Conservation (phyloP, 1,140 invertebrate genomes). For the Papilio dardanus region DNA sequence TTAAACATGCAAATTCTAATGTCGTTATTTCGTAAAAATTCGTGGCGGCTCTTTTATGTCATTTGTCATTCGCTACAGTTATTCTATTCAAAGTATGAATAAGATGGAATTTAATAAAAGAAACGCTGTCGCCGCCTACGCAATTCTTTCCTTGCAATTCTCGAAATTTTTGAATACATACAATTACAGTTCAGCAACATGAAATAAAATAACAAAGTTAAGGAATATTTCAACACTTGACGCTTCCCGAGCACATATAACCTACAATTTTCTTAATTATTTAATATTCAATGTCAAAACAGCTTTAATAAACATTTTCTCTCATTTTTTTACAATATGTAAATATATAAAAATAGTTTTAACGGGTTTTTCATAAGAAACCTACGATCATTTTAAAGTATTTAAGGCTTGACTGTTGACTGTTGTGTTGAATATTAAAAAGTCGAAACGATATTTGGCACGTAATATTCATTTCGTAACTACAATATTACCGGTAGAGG, state of each 20-base stretch:
- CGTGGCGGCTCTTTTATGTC: background rate
- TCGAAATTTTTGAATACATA: conserved; percentile 12
- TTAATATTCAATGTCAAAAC: too few species aligned
- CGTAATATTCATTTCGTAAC: background rate
- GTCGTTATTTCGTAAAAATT: conserved; percentile 10
- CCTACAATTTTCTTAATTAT: background rate
- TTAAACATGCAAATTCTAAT: background rate
- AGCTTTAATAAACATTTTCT: too few species aligned
- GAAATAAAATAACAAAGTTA: background rate
- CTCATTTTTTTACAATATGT: too few species aligned
- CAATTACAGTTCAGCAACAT: background rate
- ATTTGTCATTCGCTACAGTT: conserved; percentile 8
- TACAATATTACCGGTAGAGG: background rate
- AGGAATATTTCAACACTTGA: conserved; percentile 1
- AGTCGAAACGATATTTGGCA: too few species aligned
- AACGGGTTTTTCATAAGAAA: too few species aligned
- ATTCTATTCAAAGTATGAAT: conserved; percentile 18
- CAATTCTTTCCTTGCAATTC: background rate
- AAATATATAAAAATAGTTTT: too few species aligned
- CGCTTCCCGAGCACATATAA: background rate
- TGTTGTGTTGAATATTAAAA: too few species aligned
- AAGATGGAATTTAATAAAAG: conserved; percentile 23
- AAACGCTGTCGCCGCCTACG: background rate
- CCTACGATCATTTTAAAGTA: too few species aligned
- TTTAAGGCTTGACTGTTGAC: too few species aligned